Conservation (phyloP, 2,888 invertebrate species). For the Parthenolecanium corni region DNA sequence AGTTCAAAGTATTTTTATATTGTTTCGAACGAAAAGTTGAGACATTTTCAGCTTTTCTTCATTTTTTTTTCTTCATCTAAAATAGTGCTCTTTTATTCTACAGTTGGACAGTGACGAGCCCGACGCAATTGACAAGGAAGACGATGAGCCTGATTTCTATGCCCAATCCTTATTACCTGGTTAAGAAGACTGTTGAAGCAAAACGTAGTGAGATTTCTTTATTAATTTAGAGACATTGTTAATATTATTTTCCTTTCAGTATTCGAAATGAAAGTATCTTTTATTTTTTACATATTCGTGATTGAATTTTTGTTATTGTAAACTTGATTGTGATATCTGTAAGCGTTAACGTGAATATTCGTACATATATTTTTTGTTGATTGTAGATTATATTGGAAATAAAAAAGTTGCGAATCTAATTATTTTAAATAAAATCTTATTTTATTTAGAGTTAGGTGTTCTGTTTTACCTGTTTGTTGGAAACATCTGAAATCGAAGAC, state of each 20-base stretch:
- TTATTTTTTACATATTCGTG: too few species aligned
- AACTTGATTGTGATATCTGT: too few species aligned
- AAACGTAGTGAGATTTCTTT: not conserved
- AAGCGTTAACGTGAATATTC: too few species aligned
- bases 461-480: not conserved
- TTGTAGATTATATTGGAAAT: not conserved
- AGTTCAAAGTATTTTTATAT: too few species aligned
- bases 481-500: too few species aligned
- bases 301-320: too few species aligned
- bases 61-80: not conserved
- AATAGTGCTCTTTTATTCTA: slow-evolving; percentile 23
- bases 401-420: not conserved
- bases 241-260: not conserved
- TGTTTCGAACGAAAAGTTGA: too few species aligned
- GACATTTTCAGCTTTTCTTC: too few species aligned
- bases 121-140: slow-evolving; percentile 54
- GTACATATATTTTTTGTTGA: too few species aligned
- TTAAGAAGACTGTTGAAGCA: slow-evolving; percentile 39
- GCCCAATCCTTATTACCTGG: slow-evolving; percentile 77
- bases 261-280: too few species aligned
- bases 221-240: not conserved
- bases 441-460: not conserved
- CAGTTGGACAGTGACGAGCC: slow-evolving; percentile 78
- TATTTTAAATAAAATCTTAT: not conserved
- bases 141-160: slow-evolving; percentile 89